Percentiles rank a stretch among this genome's conserved stretches.
phyloP scores from a whole-genome alignment of 2,797 vertebrate genomes.

The Anguilla obscura region DNA sequence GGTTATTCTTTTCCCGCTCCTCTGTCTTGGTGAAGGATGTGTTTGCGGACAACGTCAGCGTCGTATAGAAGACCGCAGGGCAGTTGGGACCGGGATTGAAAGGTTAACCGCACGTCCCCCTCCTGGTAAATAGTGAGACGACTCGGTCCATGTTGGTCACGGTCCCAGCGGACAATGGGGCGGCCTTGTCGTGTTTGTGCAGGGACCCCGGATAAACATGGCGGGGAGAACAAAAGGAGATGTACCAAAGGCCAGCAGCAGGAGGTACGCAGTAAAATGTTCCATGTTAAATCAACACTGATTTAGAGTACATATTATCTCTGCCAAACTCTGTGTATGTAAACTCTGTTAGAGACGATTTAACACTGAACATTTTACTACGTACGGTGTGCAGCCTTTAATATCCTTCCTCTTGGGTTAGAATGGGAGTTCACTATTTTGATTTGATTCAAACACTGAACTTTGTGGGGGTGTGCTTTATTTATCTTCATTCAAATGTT shows the following conservation, averaged over 20 bases:
- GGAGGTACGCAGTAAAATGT: background rate
- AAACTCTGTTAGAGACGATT: background rate
- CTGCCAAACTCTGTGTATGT: background rate
- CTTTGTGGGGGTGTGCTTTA: background rate
- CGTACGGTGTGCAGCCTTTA: background rate
- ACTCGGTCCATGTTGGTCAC: background rate
- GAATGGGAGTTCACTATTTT: background rate
- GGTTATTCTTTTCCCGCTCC: background rate
- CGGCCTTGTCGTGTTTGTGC: conserved; percentile 59
- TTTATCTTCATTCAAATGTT: background rate
- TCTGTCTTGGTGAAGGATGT: background rate
- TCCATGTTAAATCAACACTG: background rate
- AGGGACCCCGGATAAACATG: conserved; percentile 41
- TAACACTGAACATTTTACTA: background rate
- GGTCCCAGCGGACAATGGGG: conserved; percentile 41
- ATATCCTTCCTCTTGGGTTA: background rate
- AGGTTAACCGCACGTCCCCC: background rate
- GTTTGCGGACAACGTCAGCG: background rate
- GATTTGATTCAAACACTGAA: background rate
- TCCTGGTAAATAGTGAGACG: background rate
- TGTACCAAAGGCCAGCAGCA: background rate
- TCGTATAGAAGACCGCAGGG: background rate
- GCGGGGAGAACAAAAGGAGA: background rate
- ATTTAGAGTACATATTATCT: background rate
- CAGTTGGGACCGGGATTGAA: background rate